These are phyloP conservation scores for Malurus splendens DNA, from an alignment of 2,797 vertebrate genomes.

Conservation along the genomic window DNA sequence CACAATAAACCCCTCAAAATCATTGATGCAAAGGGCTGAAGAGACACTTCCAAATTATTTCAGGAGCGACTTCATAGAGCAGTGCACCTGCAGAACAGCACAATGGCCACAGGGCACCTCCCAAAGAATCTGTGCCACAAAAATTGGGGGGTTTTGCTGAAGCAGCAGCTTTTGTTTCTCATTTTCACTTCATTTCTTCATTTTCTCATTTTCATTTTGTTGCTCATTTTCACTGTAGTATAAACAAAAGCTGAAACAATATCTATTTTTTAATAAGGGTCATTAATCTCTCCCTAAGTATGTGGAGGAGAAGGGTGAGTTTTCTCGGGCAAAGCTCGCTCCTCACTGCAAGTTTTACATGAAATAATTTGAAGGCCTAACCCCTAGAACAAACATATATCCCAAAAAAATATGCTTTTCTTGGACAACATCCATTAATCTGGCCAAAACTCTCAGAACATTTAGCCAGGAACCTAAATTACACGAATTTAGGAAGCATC, in stretches of 20 bases:
- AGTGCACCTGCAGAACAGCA: not conserved
- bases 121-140: not conserved
- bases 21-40: not conserved
- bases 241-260: not conserved
- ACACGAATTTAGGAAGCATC: not conserved
- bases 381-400: not conserved
- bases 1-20: not conserved
- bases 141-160: not conserved
- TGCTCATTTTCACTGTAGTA: not conserved
- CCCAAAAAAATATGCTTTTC: not conserved
- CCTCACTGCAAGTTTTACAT: not conserved
- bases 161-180: not conserved
- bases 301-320: not conserved
- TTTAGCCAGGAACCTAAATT: not conserved
- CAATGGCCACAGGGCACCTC: not conserved
- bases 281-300: not conserved
- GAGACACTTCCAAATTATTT: not conserved
- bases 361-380: slow-evolving; percentile 6
- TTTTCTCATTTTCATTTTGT: not conserved
- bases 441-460: not conserved
- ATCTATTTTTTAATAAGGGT: not conserved
- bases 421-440: slow-evolving; percentile 1
- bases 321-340: not conserved
- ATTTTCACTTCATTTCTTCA: not conserved
- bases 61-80: not conserved